Evolutionary conservation across 23 tunicate species (phyloP).

Genomic region (Halocynthia aurantium): DNA sequence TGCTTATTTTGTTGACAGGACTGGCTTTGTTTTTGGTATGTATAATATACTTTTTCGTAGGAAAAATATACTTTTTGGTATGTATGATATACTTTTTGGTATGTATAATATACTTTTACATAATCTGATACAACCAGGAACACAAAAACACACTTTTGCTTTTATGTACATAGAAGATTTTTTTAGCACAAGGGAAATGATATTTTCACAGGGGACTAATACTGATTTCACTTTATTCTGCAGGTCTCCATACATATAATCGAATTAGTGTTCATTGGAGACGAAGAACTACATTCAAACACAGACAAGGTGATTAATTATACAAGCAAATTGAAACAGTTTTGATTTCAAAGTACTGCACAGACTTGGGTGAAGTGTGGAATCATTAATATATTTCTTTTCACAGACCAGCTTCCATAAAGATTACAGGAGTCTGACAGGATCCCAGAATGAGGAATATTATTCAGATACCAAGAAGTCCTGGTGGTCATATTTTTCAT

Average conservation of each 20-base stretch:
- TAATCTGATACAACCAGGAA: no score
- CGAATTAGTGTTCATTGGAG: constrained; percentile 74
- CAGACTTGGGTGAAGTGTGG: no score
- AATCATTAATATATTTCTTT: no score
- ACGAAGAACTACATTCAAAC: constrained; percentile 80
- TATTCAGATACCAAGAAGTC: neutral
- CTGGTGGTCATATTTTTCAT: constrained; percentile 4
- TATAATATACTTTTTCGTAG: neutral
- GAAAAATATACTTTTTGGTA: constrained; percentile 15
- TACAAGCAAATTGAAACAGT: no score
- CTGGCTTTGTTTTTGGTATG: constrained; percentile 79
- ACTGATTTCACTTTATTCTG: neutral
- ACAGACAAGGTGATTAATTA: constrained; percentile 28
- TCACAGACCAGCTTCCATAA: constrained; percentile 20
- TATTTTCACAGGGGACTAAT: no score
- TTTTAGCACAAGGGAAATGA: no score
- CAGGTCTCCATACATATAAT: constrained; percentile 76
- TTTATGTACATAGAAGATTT: no score
- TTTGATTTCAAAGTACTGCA: no score
- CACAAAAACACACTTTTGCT: no score
- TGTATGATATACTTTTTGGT: no score
- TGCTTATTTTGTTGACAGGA: constrained; percentile 64
- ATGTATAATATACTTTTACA: no score
- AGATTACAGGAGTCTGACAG: constrained; percentile 49
- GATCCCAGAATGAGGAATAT: neutral